Base-by-base conservation (phyloP, 1,140 invertebrate species). In the Stegodyphus dumicola region DNA sequence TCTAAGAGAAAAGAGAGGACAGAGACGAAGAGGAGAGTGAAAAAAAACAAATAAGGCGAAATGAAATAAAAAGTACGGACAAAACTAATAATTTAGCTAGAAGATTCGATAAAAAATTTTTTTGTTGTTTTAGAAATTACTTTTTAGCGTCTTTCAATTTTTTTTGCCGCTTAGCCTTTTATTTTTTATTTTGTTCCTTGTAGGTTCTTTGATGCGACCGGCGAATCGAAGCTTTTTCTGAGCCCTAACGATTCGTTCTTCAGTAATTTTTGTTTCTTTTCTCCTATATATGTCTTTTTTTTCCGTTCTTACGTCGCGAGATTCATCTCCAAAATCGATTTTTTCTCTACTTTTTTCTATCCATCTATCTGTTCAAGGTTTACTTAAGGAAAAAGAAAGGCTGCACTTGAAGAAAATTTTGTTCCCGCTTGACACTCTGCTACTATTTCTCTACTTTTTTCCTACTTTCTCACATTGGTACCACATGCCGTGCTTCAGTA, bases 71-170 rank as follows among this genome's bases (percentile, higher is more conserved):
- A 85, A 85, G 78, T 52, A 77, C 33, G 52, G 65, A 77, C 74
- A 76, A 85, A 85, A 85, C 81, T 85, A 85, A 85, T 85, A 85
- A 85, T 77, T 85, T 85, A 85, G 74, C 81, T 77, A 60, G 81
- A 85, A 85, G 73, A 85, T 85, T 70, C 81, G 81, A 85, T 85
- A 85, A 85, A 85, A 33, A 65, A 75, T 76, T 74, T 74, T 83
- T 74, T 85, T 85, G 81, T 85, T 85, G 81, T 85, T 85, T 85
- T 85, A 85, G 81, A 85, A 85, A 85, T 85, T 85, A 85, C 73
- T 83, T 85, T 33, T 85, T 85, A 85, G 81, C 81, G 81, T 83
- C 81, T 85, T 85, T 85, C 81, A 85, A 85, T 69, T 85, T 56
- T 85, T 75, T 83, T 49, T 56, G 11, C 65, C 73, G 81, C 81